Percentiles rank a stretch among this genome's conserved stretches.
These are phyloP conservation scores for Anniella stebbinsi DNA, from an alignment of 2,797 vertebrate genomes.

Conservation along the genomic window DNA sequence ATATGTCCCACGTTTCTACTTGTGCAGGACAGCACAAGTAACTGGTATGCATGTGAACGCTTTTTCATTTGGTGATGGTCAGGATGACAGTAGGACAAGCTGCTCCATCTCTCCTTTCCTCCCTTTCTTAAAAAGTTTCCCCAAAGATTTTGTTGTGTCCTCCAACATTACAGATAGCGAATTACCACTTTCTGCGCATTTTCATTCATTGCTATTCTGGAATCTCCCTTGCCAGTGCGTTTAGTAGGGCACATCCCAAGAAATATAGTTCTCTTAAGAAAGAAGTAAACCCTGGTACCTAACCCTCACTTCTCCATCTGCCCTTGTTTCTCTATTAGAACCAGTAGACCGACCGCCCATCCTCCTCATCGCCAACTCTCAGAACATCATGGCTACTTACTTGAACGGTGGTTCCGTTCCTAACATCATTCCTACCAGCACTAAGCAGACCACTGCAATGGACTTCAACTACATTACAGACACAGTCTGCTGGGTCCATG, in stretches of 20 bases:
- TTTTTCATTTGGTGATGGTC: not conserved
- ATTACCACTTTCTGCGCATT: not conserved
- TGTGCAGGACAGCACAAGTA: not conserved
- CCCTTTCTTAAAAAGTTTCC: not conserved
- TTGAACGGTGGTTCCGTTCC: constrained; percentile 86
- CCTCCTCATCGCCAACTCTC: constrained; percentile 94
- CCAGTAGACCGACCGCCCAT: constrained; percentile 93
- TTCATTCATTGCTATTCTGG: not conserved
- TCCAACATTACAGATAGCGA: not conserved
- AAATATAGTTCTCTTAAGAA: rapidly evolving
- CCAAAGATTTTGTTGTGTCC: not conserved
- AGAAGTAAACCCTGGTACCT: rapidly evolving
- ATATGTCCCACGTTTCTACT: not conserved
- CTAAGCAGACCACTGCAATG: constrained; percentile 97
- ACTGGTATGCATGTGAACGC: not conserved
- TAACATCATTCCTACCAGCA: constrained; percentile 88
- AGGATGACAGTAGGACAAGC: not conserved
- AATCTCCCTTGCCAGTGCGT: not conserved
- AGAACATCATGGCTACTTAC: constrained; percentile 93
- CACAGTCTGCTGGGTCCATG: constrained; percentile 95
- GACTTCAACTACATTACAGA: constrained; percentile 94
- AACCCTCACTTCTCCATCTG: not conserved
- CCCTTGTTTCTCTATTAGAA: constrained; percentile 77
- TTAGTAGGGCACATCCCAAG: not conserved
- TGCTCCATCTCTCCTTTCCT: not conserved